Percentiles rank a stretch among this genome's conserved stretches.
Evolutionary conservation across 2,113 vertebrate genomes (phyloP).

Genomic region (Steatornis caripensis): DNA sequence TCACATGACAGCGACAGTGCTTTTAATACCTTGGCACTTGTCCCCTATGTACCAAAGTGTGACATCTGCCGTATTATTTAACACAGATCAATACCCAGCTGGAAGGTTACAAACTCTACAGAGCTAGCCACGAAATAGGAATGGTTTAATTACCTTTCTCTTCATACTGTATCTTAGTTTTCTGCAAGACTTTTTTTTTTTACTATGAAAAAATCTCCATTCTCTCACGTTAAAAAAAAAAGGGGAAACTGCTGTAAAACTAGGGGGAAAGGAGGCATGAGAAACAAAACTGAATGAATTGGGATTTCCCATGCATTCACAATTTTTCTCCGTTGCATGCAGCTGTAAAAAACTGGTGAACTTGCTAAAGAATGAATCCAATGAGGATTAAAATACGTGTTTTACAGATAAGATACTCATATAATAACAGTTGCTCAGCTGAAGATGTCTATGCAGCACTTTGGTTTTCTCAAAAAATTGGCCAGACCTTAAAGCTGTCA

Average conservation of each 20-base stretch:
- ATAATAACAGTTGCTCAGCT: background rate
- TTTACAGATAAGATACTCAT: background rate
- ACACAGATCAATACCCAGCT: background rate
- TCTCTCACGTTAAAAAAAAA: background rate
- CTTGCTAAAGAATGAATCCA: background rate
- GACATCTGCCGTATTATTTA: background rate
- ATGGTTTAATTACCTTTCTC: background rate
- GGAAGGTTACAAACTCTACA: background rate
- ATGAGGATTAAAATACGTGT: background rate
- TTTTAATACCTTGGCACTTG: background rate
- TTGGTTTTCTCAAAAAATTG: background rate
- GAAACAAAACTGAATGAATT: background rate
- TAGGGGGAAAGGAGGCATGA: rapidly evolving
- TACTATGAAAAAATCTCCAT: background rate
- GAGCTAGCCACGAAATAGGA: background rate
- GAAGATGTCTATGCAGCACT: background rate
- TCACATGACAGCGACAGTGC: background rate
- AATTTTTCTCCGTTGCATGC: background rate
- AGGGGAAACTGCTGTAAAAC: background rate
- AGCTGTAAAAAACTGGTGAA: background rate
- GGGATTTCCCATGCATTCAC: background rate
- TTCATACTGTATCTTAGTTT: background rate
- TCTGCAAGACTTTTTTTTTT: background rate
- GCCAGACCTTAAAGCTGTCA: background rate
- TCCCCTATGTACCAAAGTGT: background rate